Conservation (phyloP, 2,888 invertebrate genomes). For the Drosophila multiciliata region DNA sequence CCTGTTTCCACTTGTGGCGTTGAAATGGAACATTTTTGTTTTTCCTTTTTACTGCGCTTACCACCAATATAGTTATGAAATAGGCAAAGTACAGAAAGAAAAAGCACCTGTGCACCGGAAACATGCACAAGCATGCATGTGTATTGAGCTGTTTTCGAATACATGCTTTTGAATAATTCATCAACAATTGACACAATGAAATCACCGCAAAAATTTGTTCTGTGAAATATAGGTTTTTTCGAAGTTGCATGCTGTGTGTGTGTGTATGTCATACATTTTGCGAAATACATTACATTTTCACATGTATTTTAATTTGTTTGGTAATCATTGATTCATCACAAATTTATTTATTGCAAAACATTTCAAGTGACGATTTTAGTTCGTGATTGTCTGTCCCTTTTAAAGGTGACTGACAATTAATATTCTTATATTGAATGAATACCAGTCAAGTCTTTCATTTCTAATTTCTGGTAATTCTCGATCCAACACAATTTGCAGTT, state of each 20-base stretch:
- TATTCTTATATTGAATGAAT: background rate
- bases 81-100: conserved; percentile 13
- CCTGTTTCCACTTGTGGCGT: conserved; percentile 43
- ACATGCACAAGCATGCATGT: conserved; percentile 5
- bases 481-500: background rate
- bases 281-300: background rate
- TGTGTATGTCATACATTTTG: background rate
- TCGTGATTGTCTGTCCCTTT: background rate
- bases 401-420: background rate
- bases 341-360: background rate
- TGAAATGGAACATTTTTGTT: conserved; percentile 42
- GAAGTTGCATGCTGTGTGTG: conserved; percentile 1
- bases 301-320: background rate
- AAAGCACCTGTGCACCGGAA: conserved; percentile 3
- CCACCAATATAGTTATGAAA: conserved; percentile 35
- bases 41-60: conserved; percentile 11
- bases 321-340: background rate
- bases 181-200: background rate
- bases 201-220: background rate
- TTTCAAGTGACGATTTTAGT: background rate
- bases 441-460: background rate
- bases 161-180: background rate
- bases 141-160: background rate
- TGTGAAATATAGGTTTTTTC: background rate
- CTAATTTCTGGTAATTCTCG: background rate